Evolutionary conservation across 1,140 invertebrate species (phyloP).

Genomic region (Drosophila triauraria): DNA sequence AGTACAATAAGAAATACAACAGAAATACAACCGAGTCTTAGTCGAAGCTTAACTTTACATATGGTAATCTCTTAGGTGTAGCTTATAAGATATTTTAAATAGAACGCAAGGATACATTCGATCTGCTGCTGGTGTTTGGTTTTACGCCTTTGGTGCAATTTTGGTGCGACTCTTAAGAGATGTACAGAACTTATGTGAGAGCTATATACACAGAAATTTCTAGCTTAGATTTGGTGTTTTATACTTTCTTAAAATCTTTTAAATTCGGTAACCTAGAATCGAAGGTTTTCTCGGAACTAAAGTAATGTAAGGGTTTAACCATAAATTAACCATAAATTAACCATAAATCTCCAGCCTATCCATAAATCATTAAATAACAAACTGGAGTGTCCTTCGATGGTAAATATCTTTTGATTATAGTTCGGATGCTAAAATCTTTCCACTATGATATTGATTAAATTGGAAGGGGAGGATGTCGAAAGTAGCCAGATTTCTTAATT

Average conservation of each 20-base stretch:
- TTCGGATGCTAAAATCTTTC: not conserved
- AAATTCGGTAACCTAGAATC: not conserved
- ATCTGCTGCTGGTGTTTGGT: conserved; percentile 37
- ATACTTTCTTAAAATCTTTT: not conserved
- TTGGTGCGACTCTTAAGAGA: conserved; percentile 18
- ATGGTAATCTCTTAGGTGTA: conserved; percentile 1
- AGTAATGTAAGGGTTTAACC: conserved; percentile 3
- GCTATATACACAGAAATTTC: conserved; percentile 46
- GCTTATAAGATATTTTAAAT: not conserved
- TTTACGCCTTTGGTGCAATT: conserved; percentile 71
- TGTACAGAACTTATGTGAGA: conserved; percentile 61
- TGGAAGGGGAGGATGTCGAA: not conserved
- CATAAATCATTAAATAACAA: conserved; percentile 3
- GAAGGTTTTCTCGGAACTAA: not conserved
- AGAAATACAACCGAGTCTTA: conserved; percentile 61
- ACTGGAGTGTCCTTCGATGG: conserved; percentile 1
- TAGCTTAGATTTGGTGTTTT: not conserved
- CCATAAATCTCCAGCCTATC: not conserved
- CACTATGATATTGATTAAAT: not conserved
- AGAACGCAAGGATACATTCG: conserved; percentile 28
- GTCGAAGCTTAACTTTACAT: conserved; percentile 19
- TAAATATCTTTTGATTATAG: not conserved
- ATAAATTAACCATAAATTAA: too few species aligned
- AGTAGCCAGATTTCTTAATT: not conserved
- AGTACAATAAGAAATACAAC: conserved; percentile 69